Base-by-base conservation (phyloP, 92 coral and sea anemone genomes). In the Parazoanthus atlanticus region DNA sequence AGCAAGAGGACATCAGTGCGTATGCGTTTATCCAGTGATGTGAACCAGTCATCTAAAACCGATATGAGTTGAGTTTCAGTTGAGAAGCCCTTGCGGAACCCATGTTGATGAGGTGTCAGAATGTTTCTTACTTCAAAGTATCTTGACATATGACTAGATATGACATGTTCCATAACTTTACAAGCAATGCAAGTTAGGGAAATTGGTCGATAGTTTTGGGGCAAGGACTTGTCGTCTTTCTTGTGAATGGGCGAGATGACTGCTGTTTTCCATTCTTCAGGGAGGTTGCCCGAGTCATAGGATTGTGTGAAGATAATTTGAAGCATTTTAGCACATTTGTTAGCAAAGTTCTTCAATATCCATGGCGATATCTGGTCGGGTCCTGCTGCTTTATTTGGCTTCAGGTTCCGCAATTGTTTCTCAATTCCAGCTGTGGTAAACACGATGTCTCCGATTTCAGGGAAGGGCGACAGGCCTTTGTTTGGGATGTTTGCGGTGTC, bases 241-340 rank as follows among this genome's bases (percentile, higher is more conserved):
- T 79, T 79, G 69, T 47, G 83, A 28, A 52, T 47, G 66, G 66
- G 83, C 36, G 67, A 79, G 69, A 79, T 79, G 66, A 26, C 67
- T 47, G 83, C 83, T 47, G 41, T 79, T 49, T 79, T 78, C 67
- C 38, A 26, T 47, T 79, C 67, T 49, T 79, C 83, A 49, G 21
- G 69, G 41, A 26, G 83, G 69, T 49, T 79, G 38, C 83, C 83
- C 83, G 67, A 47, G 79, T 87, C 77, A 87, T 82, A 71, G 21
- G 85, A 88, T 79, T 84, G 74, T 82, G 86, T 33, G 54, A 82
- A 47, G 74, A 82, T 15, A 47, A 74, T 74, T 74, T 74, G 79
- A 34, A 74, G 79, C 79, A 74, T 74, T 74, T 33, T 2, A 36
- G 38, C 38, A 36, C 38, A 74, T 74, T 74, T 6, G 49, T 16